These are phyloP conservation scores for Ptychoptera contaminata DNA, from an alignment of 2,888 invertebrate species.

Conservation along the genomic window DNA sequence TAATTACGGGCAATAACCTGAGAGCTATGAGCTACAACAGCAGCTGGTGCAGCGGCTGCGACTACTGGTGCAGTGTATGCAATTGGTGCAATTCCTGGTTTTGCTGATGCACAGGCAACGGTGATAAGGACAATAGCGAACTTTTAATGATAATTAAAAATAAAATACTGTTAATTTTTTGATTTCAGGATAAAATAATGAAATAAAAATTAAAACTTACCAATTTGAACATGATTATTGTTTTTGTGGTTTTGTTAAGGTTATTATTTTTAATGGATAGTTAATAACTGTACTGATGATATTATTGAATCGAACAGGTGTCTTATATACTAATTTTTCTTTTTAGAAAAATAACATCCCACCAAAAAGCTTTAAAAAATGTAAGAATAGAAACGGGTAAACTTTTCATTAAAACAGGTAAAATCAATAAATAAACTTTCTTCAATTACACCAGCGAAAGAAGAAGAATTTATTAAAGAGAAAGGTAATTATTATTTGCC, in stretches of 20 bases:
- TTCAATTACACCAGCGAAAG: too few species aligned
- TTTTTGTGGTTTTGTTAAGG: slow-evolving; percentile 12
- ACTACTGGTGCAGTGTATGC: slow-evolving; percentile 38
- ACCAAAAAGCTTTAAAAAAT: too few species aligned
- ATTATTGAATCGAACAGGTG: neutral
- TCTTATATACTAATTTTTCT: too few species aligned
- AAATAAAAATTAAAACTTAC: slow-evolving; percentile 18
- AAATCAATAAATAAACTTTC: too few species aligned
- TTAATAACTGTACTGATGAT: slow-evolving; percentile 7
- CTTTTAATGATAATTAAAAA: slow-evolving; percentile 1
- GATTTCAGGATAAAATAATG: too few species aligned
- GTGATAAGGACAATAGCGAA: slow-evolving; percentile 10
- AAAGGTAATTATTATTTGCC: too few species aligned
- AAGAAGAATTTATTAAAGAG: too few species aligned
- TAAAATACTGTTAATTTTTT: too few species aligned
- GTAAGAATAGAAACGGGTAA: too few species aligned
- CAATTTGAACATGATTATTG: slow-evolving; percentile 22
- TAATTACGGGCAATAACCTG: slow-evolving; percentile 37
- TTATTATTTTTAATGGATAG: slow-evolving; percentile 9
- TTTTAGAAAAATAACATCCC: too few species aligned
- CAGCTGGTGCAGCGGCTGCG: slow-evolving; percentile 25
- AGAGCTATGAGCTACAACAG: slow-evolving; percentile 22
- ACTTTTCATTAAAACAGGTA: too few species aligned
- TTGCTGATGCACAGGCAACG: slow-evolving; percentile 16
- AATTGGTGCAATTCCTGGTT: slow-evolving; percentile 13